Evolutionary conservation across 2,113 vertebrate genomes (phyloP).

Genomic region (Dipodomys merriami): DNA sequence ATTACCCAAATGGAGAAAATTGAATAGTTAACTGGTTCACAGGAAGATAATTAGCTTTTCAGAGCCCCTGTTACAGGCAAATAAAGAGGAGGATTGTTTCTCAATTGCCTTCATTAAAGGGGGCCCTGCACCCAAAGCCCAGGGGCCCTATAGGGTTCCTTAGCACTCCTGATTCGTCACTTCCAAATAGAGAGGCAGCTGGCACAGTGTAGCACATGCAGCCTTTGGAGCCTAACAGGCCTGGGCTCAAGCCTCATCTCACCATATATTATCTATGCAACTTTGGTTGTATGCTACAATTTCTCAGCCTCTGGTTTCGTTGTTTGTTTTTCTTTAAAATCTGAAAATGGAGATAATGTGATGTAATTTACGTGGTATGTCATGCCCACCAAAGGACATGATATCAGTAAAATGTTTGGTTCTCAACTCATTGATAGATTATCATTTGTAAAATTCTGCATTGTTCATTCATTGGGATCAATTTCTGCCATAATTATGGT

Average conservation of each 20-base stretch:
- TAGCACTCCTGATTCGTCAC: background rate
- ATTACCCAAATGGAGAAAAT: constrained; percentile 82
- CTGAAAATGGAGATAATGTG: constrained; percentile 6
- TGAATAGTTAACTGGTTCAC: constrained; percentile 82
- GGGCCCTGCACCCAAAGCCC: constrained; percentile 57
- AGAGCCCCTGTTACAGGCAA: constrained; percentile 76
- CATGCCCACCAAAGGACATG: background rate
- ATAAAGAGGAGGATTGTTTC: constrained; percentile 81
- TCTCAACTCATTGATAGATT: background rate
- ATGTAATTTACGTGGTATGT: background rate
- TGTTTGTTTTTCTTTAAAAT: background rate
- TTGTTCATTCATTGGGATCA: background rate
- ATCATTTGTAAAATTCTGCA: constrained; percentile 47
- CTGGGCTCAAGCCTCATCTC: background rate
- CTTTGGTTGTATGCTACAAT: background rate
- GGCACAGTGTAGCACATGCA: background rate
- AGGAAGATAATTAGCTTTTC: constrained; percentile 82
- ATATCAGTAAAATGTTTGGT: background rate
- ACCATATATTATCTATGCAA: background rate
- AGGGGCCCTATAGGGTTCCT: constrained; percentile 38
- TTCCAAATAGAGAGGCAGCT: constrained; percentile 50
- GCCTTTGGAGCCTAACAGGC: background rate
- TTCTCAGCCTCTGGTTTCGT: background rate
- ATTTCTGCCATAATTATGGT: background rate
- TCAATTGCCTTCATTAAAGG: constrained; percentile 82